Conservation (phyloP, 2,888 invertebrate species). For the Dione vanillae region DNA sequence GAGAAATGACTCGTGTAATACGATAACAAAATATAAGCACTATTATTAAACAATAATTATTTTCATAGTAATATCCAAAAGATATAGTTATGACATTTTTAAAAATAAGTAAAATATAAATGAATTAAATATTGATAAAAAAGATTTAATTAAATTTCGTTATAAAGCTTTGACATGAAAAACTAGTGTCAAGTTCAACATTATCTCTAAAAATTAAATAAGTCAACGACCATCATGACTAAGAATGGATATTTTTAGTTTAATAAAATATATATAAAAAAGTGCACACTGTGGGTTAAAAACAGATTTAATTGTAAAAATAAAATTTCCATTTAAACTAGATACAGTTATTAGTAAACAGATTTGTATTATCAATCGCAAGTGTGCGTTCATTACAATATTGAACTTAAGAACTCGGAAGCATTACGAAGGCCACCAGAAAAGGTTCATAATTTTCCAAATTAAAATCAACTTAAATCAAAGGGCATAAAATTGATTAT, state of each 20-base stretch:
- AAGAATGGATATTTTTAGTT: slow-evolving; percentile 10
- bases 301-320: background rate
- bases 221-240: slow-evolving; percentile 25
- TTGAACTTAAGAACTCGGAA: slow-evolving; percentile 46
- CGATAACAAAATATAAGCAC: no score
- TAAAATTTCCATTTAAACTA: background rate
- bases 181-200: background rate
- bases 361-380: background rate
- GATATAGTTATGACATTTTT: no score
- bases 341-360: background rate
- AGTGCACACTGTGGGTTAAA: slow-evolving; percentile 1
- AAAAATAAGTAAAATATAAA: background rate
- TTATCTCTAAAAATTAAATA: slow-evolving; percentile 10
- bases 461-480: slow-evolving; percentile 20
- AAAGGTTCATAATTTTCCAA: slow-evolving; percentile 21
- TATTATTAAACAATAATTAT: no score
- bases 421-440: slow-evolving; percentile 39
- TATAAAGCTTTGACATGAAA: background rate
- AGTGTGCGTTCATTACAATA: slow-evolving; percentile 28
- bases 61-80: no score
- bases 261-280: slow-evolving; percentile 5
- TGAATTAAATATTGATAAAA: background rate
- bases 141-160: background rate
- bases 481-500: background rate
- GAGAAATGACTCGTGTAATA: background rate